Percentiles rank a stretch among this genome's conserved stretches.
Conservation (phyloP, 2,113 vertebrate species). For the Steatornis caripensis region DNA sequence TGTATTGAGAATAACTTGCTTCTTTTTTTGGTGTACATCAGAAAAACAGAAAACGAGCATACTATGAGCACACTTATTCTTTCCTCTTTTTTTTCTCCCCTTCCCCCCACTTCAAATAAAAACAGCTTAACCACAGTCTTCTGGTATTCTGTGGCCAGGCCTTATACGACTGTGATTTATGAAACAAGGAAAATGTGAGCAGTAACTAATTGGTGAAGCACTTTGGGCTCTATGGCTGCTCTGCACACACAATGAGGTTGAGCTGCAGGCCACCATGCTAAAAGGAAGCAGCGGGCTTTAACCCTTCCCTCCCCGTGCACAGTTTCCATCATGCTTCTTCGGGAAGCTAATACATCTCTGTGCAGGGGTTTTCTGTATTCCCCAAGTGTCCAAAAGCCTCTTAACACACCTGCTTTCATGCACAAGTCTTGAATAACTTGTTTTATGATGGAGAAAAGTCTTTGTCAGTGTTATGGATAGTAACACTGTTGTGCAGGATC, state of each 20-base stretch:
- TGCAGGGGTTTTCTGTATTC: background rate
- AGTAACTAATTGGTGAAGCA: background rate
- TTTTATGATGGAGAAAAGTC: background rate
- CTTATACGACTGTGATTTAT: background rate
- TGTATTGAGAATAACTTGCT: constrained; percentile 25
- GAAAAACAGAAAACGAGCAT: background rate
- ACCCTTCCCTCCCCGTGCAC: accelerated
- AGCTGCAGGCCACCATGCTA: background rate
- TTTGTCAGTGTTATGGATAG: accelerated
- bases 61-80: background rate
- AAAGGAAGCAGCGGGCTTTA: background rate
- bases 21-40: background rate
- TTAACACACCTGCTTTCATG: background rate
- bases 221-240: background rate
- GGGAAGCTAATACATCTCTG: accelerated
- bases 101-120: background rate
- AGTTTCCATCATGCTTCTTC: background rate
- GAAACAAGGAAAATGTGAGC: background rate
- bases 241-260: background rate
- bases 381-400: background rate
- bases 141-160: background rate
- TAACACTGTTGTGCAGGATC: background rate
- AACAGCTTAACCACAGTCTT: background rate
- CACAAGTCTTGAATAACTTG: background rate
- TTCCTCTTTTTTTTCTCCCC: accelerated